phyloP scores from a whole-genome alignment of 2,113 vertebrate genomes.

The Callithrix jacchus region DNA sequence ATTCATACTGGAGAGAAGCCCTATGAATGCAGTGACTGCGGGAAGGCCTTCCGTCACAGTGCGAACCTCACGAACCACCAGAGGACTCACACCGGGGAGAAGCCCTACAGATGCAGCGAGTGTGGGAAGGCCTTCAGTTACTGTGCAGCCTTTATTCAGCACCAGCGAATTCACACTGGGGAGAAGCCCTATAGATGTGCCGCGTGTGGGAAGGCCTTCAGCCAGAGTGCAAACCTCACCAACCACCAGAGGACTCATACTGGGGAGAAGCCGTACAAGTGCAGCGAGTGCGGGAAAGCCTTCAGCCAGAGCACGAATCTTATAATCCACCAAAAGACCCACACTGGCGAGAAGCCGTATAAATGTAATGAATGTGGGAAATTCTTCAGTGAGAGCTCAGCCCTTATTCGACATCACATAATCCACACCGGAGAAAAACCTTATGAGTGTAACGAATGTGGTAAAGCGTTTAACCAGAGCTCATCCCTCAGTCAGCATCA shows the following conservation, averaged over 20 bases:
- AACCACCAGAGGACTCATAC: conserved; percentile 62
- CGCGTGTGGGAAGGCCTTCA: conserved; percentile 29
- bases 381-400: conserved; percentile 59
- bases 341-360: conserved; percentile 60
- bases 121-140: conserved; percentile 67
- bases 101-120: conserved; percentile 46
- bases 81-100: conserved; percentile 65
- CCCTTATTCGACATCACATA: conserved; percentile 54
- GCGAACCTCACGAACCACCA: conserved; percentile 61
- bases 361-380: conserved; percentile 65
- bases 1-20: conserved; percentile 65
- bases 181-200: conserved; percentile 47
- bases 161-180: conserved; percentile 61
- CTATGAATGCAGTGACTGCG: conserved; percentile 20
- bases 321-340: conserved; percentile 54
- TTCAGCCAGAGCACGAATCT: conserved; percentile 65
- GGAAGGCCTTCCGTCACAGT: conserved; percentile 59
- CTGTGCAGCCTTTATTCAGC: conserved; percentile 49
- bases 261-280: conserved; percentile 59
- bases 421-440: conserved; percentile 67
- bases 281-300: conserved; percentile 49
- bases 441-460: conserved; percentile 37
- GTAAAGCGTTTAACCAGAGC: conserved; percentile 56
- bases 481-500: conserved; percentile 62
- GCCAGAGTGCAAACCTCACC: conserved; percentile 55